Evolutionary conservation across 2,113 vertebrate species (phyloP).

Genomic region (Condylura cristata): DNA sequence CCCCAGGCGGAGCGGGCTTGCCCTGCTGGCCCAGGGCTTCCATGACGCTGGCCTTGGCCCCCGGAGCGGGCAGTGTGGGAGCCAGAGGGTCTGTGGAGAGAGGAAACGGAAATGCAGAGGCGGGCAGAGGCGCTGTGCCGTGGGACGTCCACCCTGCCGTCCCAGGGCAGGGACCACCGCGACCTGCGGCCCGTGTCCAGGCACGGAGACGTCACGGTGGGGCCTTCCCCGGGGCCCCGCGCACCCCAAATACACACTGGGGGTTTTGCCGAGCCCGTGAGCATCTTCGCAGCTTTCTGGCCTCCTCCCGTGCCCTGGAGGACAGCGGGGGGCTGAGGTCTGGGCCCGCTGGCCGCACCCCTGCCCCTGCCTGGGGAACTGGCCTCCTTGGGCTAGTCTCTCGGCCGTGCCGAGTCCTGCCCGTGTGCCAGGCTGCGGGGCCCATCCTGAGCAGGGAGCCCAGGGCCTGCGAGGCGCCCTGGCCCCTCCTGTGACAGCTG

Average conservation of each 20-base stretch:
- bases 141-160: too few relatives aligned
- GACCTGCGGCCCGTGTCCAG: too few relatives aligned
- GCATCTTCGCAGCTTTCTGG: background rate
- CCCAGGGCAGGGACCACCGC: too few relatives aligned
- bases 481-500: background rate
- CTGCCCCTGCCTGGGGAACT: background rate
- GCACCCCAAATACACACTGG: background rate
- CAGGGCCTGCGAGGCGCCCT: accelerated
- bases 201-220: too few relatives aligned
- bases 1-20: slow-evolving; percentile 86
- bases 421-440: background rate
- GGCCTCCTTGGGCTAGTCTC: background rate
- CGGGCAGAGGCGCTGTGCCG: too few relatives aligned
- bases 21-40: slow-evolving; percentile 91
- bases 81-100: slow-evolving; percentile 86
- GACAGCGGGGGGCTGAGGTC: background rate
- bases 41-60: slow-evolving; percentile 90
- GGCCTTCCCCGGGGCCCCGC: accelerated
- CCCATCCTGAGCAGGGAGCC: too few relatives aligned
- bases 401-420: background rate
- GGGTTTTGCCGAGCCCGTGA: background rate
- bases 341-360: background rate
- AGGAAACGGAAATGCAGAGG: background rate
- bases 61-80: slow-evolving; percentile 85
- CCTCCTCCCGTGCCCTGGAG: too few relatives aligned